Evolutionary conservation across 2,797 vertebrate species (phyloP).

Genomic region (Chrosomus eos): DNA sequence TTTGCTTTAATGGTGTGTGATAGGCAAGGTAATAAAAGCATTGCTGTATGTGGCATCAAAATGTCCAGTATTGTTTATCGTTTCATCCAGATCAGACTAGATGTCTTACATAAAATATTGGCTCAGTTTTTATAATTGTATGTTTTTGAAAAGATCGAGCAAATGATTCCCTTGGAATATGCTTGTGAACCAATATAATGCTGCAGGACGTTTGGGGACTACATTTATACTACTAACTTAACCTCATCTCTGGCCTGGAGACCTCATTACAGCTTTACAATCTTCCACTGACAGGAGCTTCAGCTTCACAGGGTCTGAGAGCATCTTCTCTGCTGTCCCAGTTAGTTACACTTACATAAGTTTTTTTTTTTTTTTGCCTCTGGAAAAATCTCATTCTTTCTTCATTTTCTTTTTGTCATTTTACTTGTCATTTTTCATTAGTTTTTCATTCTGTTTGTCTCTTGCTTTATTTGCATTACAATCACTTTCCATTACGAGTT

Average conservation of each 20-base stretch:
- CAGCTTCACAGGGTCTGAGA: constrained; percentile 4
- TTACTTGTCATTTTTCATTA: constrained; percentile 30
- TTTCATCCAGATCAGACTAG: constrained; percentile 2
- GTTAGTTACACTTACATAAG: constrained; percentile 2
- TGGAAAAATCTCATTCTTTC: not conserved
- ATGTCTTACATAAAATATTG: constrained; percentile 4
- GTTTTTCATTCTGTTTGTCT: not conserved
- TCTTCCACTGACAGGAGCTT: constrained; percentile 11
- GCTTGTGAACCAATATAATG: constrained; percentile 28
- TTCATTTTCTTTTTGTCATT: constrained; percentile 2
- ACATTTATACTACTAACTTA: constrained; percentile 20
- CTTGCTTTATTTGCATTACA: constrained; percentile 28
- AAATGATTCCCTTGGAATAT: not conserved
- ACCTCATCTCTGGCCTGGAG: constrained; percentile 16
- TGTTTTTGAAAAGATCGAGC: constrained; percentile 15
- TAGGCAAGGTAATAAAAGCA: not conserved
- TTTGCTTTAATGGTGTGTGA: not conserved
- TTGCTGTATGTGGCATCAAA: not conserved
- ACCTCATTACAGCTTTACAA: constrained; percentile 44
- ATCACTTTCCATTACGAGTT: constrained; percentile 21
- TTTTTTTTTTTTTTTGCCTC: not conserved
- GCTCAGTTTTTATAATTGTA: not conserved
- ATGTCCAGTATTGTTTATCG: not conserved
- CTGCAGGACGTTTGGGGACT: not conserved
- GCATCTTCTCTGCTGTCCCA: constrained; percentile 12